Base-by-base conservation (phyloP, 30 jellyfish, hydroid and myxozoan species). In the Hydractinia echinata region DNA sequence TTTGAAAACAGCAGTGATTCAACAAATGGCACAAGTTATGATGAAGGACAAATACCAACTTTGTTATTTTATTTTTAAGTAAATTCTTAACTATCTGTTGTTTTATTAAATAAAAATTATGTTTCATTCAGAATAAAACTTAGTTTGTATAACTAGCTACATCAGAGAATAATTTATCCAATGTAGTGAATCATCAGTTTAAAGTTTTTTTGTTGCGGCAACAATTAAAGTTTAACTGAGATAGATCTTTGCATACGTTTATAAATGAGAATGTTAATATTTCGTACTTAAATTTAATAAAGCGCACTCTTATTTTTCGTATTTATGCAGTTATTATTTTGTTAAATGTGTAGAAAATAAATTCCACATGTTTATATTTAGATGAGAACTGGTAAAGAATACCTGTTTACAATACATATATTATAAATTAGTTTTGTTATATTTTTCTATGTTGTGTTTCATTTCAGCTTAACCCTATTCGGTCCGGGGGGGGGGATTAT, bases 41-140 rank as follows among this genome's bases (percentile, higher is more conserved):
- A 93, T 84, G 99, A 93, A 80, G 99, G 99, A 11, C 99, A 93
- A 81, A 87, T 93, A 48, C 99, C 99, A 52, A 86, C 95, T 13
- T 67, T 93, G 55, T 84, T 93, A 52, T 93, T 93, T 58, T 79
- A 87, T 68, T 93, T 93, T 66, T 92, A 80, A 76, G 15, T n/a
- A 13, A 6, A 7, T 71, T 9, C 9, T 70, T 19, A n/a, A 71
- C n/a, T 71, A 15, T 8, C 55, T 6, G 39, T 64, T 64, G 9
- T 9, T 64, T 64, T 64, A n/a, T 6, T 7, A 13, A 6, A 6
- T 64, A 64, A 6, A 6, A 13, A n/a, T 7, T 64, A 6, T 7
- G 19, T 6, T 64, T 64, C 18, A 64, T 4, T 58, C 69, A 0
- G 15, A 11, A 30, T 11, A 16, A 58, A 58, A 58, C 19, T 58